A percentile compares a stretch with the other conserved stretches of the same genome.
Conservation (phyloP, 2,888 invertebrate genomes). For the Xestia c-nigrum region DNA sequence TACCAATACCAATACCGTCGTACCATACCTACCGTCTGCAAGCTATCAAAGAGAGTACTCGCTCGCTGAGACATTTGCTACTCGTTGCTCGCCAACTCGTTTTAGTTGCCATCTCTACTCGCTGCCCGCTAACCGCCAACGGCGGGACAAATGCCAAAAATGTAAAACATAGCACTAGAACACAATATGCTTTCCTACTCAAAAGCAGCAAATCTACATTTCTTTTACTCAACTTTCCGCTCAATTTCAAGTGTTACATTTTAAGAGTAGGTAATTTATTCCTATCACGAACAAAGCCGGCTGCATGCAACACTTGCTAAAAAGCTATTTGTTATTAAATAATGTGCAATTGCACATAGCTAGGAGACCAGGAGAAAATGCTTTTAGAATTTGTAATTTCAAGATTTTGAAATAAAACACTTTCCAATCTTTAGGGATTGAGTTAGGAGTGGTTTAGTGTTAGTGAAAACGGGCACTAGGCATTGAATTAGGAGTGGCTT, state of each 20-base stretch:
- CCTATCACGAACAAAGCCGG: constrained; percentile 25
- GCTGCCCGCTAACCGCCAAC: background rate
- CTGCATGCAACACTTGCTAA: constrained; percentile 16
- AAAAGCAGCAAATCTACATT: constrained; percentile 14
- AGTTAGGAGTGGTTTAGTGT: too few relatives aligned
- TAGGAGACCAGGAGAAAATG: background rate
- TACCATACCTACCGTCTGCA: too few relatives aligned
- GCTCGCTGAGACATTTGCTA: background rate
- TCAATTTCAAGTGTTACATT: constrained; percentile 8
- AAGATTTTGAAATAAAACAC: background rate
- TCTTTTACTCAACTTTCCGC: constrained; percentile 11
- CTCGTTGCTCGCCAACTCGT: background rate
- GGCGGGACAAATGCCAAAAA: background rate
- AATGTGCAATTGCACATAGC: constrained; percentile 1
- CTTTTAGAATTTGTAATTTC: background rate
- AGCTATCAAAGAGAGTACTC: background rate
- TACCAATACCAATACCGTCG: too few relatives aligned
- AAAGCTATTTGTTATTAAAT: constrained; percentile 23
- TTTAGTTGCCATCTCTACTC: background rate
- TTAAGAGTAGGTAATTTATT: constrained; percentile 38
- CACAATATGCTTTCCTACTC: background rate
- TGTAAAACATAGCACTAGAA: background rate
- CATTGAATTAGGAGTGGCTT: too few relatives aligned
- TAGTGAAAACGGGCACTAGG: too few relatives aligned
- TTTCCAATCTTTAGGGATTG: too few relatives aligned